Conservation (phyloP, 1,140 invertebrate species). For the Coptotermes formosanus region DNA sequence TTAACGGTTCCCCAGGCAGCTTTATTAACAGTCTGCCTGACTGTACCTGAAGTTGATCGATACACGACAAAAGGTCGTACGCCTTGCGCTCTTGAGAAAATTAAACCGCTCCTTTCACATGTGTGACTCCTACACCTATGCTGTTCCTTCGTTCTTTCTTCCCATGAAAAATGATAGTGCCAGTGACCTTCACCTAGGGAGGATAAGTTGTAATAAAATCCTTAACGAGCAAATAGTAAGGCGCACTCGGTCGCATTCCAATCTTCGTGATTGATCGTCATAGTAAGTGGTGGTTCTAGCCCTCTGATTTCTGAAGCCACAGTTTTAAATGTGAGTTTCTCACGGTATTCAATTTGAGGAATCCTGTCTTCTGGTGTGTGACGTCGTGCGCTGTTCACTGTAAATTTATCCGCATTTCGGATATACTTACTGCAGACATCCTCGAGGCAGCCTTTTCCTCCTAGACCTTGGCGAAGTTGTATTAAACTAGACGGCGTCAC, state of each 20-base stretch:
- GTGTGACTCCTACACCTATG: neutral
- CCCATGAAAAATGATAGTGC: neutral
- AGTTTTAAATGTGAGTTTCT: too few relatives aligned
- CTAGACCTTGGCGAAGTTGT: too few relatives aligned
- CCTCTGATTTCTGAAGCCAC: too few relatives aligned
- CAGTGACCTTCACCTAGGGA: neutral
- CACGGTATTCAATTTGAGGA: too few relatives aligned
- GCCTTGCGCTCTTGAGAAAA: neutral
- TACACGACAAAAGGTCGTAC: neutral
- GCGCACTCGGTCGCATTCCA: neutral
- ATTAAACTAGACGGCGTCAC: too few relatives aligned
- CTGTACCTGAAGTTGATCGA: neutral
- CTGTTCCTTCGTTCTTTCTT: neutral
- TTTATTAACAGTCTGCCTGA: neutral
- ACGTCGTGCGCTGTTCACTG: too few relatives aligned
- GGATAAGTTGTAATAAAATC: neutral
- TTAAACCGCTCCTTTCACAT: neutral
- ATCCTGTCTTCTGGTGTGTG: too few relatives aligned
- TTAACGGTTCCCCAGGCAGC: neutral
- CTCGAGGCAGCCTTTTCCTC: too few relatives aligned
- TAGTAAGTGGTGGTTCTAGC: too few relatives aligned
- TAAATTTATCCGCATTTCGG: too few relatives aligned
- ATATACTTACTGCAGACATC: too few relatives aligned
- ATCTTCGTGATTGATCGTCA: too few relatives aligned
- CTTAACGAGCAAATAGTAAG: neutral